Conservation (phyloP, 2,888 invertebrate genomes). For the Monopis laevigella region DNA sequence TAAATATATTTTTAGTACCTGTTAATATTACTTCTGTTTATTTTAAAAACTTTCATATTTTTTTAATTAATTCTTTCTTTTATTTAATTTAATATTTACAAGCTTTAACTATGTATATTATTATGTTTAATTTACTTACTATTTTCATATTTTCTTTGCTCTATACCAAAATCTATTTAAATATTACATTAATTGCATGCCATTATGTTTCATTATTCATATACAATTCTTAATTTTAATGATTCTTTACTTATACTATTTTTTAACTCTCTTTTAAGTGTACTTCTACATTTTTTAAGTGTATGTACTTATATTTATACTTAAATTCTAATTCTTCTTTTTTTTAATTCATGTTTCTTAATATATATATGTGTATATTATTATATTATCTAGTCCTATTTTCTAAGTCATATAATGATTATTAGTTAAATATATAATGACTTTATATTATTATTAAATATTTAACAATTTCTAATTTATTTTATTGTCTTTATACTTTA, state of each 20-base stretch:
- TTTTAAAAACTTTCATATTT: slow-evolving; percentile 3
- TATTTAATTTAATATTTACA: slow-evolving; percentile 1
- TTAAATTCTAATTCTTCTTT: background rate
- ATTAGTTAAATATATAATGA: background rate
- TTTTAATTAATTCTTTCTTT: background rate
- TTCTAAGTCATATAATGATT: slow-evolving; percentile 14
- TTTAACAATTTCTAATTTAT: slow-evolving; percentile 6
- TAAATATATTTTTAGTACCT: background rate
- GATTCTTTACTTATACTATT: too few species aligned
- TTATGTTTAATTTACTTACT: background rate
- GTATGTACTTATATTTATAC: slow-evolving; percentile 2
- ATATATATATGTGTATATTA: slow-evolving; percentile 1
- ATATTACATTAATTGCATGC: too few species aligned
- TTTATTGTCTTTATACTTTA: slow-evolving; percentile 9
- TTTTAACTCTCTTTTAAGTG: slow-evolving; percentile 2
- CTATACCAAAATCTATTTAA: too few species aligned
- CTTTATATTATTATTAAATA: slow-evolving; percentile 4
- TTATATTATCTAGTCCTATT: slow-evolving; percentile 15
- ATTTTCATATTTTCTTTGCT: background rate
- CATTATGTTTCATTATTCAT: too few species aligned
- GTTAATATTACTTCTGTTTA: background rate
- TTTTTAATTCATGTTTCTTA: background rate
- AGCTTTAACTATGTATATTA: background rate
- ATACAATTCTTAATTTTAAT: too few species aligned
- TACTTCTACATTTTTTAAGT: slow-evolving; percentile 2